These are phyloP conservation scores for Cydia amplana DNA, from an alignment of 1,140 invertebrate genomes.

Conservation along the genomic window DNA sequence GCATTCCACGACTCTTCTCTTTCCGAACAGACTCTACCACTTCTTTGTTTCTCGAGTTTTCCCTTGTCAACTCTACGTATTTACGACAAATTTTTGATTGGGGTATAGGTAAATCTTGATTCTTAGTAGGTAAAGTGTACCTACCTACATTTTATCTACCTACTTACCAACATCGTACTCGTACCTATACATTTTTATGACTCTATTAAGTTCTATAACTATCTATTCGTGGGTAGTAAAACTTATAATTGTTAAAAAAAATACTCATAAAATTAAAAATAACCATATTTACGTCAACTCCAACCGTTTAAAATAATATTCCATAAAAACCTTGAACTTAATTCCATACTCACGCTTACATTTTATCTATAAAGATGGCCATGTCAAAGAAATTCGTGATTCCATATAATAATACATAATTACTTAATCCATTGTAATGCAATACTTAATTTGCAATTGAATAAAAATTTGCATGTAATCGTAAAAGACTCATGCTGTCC, in stretches of 20 bases:
- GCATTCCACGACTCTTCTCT: too few species aligned
- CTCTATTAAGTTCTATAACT: too few species aligned
- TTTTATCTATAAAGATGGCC: conserved; percentile 31
- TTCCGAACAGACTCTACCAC: too few species aligned
- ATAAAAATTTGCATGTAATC: conserved; percentile 72
- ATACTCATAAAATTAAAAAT: not conserved
- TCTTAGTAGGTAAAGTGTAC: too few species aligned
- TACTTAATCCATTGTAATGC: conserved; percentile 56
- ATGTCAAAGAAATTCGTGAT: conserved; percentile 42
- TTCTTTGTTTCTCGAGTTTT: too few species aligned
- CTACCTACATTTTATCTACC: too few species aligned
- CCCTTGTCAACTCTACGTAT: too few species aligned
- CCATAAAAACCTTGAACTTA: conserved; percentile 33
- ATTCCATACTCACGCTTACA: conserved; percentile 34
- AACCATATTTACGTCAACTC: not conserved
- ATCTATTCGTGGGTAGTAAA: too few species aligned
- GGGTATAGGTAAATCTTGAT: too few species aligned
- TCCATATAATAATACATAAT: conserved; percentile 68
- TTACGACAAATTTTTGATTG: too few species aligned
- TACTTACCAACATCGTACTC: too few species aligned
- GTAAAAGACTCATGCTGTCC: conserved; percentile 50
- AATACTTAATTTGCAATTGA: conserved; percentile 71
- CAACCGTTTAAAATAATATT: conserved; percentile 3
- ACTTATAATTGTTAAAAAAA: not conserved
- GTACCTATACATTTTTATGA: too few species aligned